Evolutionary conservation across 2,888 invertebrate genomes (phyloP), one percentile per base, ranked within the genome.

Genomic region (Ichneumoninae sp.): DNA sequence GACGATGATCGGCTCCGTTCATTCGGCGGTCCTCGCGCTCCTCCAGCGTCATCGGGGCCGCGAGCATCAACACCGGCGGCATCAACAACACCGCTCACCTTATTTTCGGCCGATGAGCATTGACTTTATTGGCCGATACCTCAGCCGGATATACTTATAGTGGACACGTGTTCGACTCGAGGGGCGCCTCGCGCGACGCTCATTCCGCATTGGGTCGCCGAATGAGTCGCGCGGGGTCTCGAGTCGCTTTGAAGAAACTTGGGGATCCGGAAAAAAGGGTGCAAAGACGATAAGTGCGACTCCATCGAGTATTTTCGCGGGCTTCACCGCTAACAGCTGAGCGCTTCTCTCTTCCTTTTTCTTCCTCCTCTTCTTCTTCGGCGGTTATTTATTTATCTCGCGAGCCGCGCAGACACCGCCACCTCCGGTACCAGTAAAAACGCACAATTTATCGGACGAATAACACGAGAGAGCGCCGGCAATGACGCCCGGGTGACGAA

Each of bases 391-490:
- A 87, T 84, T 89, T 89, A 89, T 88, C 88, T 62, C 81, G 77
- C 82, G 82, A 87, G 86, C 77, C 84, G 78, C 66, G 60, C 26
- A 60, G 76, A 79, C 82, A 68, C 68, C 47, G 47, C 69, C 87
- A 74, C 54, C 71, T 68, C 54, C 74, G 75, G 52, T 80, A 76
- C 86, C 87, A 86, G 80, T 90, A 89, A 91, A 90, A 82, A 84
- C 86, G 66, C 54, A 71, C 86, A 84, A 91, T 91, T 91, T 91
- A 91, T 91, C 89, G 85, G 83, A 86, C 87, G 86, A 89, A 88
- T 86, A 89, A 83, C 89, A 83, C 65, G 77, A 79, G 60, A 62
- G 71, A 72, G 68, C 52, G 79, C 72, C 44, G 40, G 72, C 74
- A 79, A 79, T 68, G 66, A 78, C 62, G 77, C 57, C 40, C 68